Percentiles rank a stretch among this genome's conserved stretches.
These are phyloP conservation scores for Arenicola marina DNA, from an alignment of 2,888 invertebrate species.

Conservation along the genomic window DNA sequence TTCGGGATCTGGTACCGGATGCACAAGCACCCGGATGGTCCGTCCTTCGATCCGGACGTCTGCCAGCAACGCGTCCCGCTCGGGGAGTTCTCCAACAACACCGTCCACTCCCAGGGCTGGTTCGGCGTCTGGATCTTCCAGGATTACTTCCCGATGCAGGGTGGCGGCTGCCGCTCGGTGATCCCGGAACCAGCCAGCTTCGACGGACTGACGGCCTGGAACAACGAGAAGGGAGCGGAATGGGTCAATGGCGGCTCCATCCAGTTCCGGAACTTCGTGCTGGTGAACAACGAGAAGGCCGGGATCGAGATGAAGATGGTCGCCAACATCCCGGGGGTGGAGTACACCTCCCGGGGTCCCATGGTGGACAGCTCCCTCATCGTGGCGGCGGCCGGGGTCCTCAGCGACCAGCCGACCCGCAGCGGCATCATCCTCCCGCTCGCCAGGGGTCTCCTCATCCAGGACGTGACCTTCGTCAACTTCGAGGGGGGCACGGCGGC, in stretches of 20 bases:
- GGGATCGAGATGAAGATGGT: conserved; percentile 33
- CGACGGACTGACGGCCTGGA: conserved; percentile 35
- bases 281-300: conserved; percentile 33
- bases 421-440: conserved; percentile 21
- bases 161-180: conserved; percentile 19
- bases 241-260: conserved; percentile 36
- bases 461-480: conserved; percentile 20
- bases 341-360: conserved; percentile 11
- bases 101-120: conserved; percentile 40
- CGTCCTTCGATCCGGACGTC: conserved; percentile 29
- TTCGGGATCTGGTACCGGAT: conserved; percentile 42
- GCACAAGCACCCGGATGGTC: conserved; percentile 37
- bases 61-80: conserved; percentile 30
- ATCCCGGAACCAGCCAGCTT: conserved; percentile 29
- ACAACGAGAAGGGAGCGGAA: conserved; percentile 39
- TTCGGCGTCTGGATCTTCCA: conserved; percentile 41
- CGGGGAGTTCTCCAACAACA: conserved; percentile 36
- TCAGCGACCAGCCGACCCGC: conserved; percentile 1
- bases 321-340: not conserved
- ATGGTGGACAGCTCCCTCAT: conserved; percentile 13
- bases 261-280: conserved; percentile 33
- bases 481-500: conserved; percentile 49
- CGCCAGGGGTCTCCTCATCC: conserved; percentile 14
- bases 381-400: conserved; percentile 7
- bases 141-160: conserved; percentile 27